These are phyloP conservation scores for Urocitellus parryii DNA, from an alignment of 2,113 vertebrate species.

Conservation along the genomic window DNA sequence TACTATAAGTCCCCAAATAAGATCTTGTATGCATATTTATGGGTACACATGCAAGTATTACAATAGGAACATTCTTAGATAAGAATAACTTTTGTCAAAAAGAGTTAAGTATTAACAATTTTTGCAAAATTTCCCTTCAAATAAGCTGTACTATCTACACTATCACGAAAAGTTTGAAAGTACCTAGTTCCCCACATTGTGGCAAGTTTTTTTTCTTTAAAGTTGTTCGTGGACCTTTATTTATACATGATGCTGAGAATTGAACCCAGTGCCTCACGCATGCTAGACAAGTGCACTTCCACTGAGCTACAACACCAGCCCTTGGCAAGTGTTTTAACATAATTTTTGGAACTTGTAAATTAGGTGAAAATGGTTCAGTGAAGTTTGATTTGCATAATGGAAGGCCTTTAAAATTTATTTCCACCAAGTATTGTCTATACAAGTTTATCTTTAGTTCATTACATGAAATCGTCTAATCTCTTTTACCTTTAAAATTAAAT, in stretches of 20 bases:
- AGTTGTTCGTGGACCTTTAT: too few relatives aligned
- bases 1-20: background rate
- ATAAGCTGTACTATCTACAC: background rate
- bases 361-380: background rate
- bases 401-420: constrained; percentile 36
- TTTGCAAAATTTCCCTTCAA: constrained; percentile 55
- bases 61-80: background rate
- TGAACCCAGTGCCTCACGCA: too few relatives aligned
- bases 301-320: too few relatives aligned
- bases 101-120: background rate
- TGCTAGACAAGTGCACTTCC: too few relatives aligned
- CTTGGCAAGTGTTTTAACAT: background rate
- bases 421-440: background rate
- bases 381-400: constrained; percentile 4
- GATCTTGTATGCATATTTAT: background rate
- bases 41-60: background rate
- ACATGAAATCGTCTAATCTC: background rate
- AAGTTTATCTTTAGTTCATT: constrained; percentile 13
- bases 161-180: background rate
- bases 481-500: background rate
- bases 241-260: too few relatives aligned
- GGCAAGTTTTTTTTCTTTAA: background rate
- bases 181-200: background rate
- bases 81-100: background rate
- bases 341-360: background rate